Percentiles rank a stretch among this genome's conserved stretches.
These are phyloP conservation scores for Sparidentex hasta DNA, from an alignment of 2,797 vertebrate species.

Conservation along the genomic window DNA sequence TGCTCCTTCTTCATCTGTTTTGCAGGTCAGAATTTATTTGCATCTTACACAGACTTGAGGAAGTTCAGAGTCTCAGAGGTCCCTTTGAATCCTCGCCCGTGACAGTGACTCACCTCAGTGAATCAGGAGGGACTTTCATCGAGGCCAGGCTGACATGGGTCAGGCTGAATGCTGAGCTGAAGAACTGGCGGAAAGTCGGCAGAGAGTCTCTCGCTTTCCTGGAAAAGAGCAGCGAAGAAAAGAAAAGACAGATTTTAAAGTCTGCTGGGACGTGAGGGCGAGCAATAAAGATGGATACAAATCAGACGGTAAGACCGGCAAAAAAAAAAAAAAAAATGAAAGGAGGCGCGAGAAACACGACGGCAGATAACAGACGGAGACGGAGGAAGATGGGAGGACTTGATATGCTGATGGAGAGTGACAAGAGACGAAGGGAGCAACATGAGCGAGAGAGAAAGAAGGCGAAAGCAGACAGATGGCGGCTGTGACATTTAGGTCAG, in stretches of 20 bases:
- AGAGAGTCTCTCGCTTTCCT: conserved; percentile 89
- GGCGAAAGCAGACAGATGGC: conserved; percentile 55
- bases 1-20: not conserved
- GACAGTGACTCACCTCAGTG: conserved; percentile 84
- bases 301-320: conserved; percentile 14
- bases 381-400: conserved; percentile 30
- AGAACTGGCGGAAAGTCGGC: conserved; percentile 91
- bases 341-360: conserved; percentile 20
- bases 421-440: conserved; percentile 17
- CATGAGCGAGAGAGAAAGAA: not conserved
- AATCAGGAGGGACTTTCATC: conserved; percentile 89
- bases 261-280: not conserved
- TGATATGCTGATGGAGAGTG: conserved; percentile 44
- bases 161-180: conserved; percentile 90
- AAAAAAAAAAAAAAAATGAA: conserved; percentile 45
- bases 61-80: conserved; percentile 8
- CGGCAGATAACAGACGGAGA: conserved; percentile 39
- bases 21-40: not conserved
- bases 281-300: conserved; percentile 14
- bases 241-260: conserved; percentile 13
- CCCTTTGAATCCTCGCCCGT: conserved; percentile 1
- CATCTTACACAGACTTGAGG: not conserved
- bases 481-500: conserved; percentile 63
- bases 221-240: conserved; percentile 32
- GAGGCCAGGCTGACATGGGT: conserved; percentile 88